These are phyloP conservation scores for Eretmocerus hayati DNA, from an alignment of 2,888 invertebrate species.

Conservation along the genomic window DNA sequence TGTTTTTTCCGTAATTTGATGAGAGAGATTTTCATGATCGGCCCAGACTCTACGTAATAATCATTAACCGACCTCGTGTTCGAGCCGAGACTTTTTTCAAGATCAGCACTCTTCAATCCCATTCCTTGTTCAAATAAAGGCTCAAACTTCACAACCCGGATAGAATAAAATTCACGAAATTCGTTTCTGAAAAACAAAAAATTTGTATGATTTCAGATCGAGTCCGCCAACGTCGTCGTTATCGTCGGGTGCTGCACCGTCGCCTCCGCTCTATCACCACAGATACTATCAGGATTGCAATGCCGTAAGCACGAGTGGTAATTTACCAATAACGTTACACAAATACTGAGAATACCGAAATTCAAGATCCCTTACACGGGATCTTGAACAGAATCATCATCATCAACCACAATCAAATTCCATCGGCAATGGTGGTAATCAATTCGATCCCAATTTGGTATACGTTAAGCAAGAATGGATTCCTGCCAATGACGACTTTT, in stretches of 20 bases:
- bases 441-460: conserved; percentile 27
- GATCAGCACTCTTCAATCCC: no score
- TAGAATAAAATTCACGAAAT: no score
- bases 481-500: conserved; percentile 36
- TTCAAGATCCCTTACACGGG: conserved; percentile 41
- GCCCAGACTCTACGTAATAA: no score
- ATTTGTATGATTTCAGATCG: conserved; percentile 32
- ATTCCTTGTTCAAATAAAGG: no score
- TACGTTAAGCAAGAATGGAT: conserved; percentile 45
- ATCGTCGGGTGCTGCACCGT: conserved; percentile 42
- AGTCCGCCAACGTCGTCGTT: conserved; percentile 44
- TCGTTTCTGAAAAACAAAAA: not conserved
- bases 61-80: no score
- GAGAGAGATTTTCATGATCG: no score
- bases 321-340: conserved; percentile 44
- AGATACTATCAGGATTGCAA: conserved; percentile 46
- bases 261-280: conserved; percentile 41
- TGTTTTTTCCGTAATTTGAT: no score
- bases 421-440: no score
- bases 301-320: conserved; percentile 42
- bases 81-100: no score
- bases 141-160: no score
- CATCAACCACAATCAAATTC: conserved; percentile 28
- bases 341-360: conserved; percentile 46
- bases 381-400: conserved; percentile 33